phyloP scores from a whole-genome alignment of 2,888 invertebrate species.

The Linyphia triangularis region DNA sequence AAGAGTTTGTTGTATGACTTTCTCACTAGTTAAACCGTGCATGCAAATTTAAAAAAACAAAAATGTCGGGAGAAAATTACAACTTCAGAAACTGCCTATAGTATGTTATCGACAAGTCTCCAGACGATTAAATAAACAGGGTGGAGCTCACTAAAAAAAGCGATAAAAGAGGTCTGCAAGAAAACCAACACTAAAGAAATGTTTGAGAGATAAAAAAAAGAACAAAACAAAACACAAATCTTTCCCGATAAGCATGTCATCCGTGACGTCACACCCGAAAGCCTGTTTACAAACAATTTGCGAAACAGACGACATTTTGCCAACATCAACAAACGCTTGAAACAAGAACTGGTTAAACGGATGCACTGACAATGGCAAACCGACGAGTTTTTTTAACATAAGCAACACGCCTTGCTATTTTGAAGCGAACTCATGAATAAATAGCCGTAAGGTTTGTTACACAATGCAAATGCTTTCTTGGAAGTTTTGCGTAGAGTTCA shows the following conservation, averaged over 20 bases:
- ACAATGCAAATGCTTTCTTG: conserved; percentile 32
- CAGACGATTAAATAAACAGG: background rate
- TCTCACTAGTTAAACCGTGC: too few relatives aligned
- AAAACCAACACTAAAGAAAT: background rate
- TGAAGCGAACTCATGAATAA: conserved; percentile 44
- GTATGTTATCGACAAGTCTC: background rate
- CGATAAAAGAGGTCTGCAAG: background rate
- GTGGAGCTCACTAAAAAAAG: background rate
- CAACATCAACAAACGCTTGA: conserved; percentile 49
- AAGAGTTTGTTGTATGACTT: too few relatives aligned
- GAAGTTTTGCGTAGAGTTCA: background rate
- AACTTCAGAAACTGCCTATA: too few relatives aligned
- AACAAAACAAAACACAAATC: conserved; percentile 32
- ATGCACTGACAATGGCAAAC: conserved; percentile 50
- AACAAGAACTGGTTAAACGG: conserved; percentile 30
- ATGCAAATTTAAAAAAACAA: too few relatives aligned
- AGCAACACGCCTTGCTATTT: conserved; percentile 55
- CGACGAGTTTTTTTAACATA: conserved; percentile 27
- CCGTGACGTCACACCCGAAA: conserved; percentile 41
- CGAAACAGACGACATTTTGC: background rate
- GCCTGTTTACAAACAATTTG: conserved; percentile 70
- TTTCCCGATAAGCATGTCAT: conserved; percentile 47
- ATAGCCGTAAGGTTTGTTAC: conserved; percentile 41
- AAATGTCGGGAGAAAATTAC: too few relatives aligned
- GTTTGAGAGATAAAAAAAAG: background rate